Evolutionary conservation across 2,113 vertebrate species (phyloP).

Genomic region (Dunckerocampus dactyliophorus): DNA sequence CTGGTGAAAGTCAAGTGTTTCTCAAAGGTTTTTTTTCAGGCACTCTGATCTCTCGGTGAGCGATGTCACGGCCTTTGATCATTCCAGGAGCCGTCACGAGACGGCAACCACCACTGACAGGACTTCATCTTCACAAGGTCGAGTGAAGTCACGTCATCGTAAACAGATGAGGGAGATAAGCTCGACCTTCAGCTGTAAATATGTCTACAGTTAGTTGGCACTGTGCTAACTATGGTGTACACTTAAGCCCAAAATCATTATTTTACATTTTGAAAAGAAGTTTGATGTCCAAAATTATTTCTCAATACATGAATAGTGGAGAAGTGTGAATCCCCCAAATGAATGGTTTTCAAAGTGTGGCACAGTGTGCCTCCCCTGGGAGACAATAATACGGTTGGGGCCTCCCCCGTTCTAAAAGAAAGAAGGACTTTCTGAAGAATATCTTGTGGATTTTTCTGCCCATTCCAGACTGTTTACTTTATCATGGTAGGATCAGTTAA

Average conservation of each 20-base stretch:
- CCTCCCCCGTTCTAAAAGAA: too few relatives aligned
- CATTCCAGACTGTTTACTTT: too few relatives aligned
- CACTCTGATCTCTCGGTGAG: constrained; percentile 7
- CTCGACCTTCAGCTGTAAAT: not conserved
- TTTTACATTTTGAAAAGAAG: too few relatives aligned
- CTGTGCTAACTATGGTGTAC: not conserved
- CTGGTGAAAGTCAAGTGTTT: constrained; percentile 8
- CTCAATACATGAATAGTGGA: too few relatives aligned
- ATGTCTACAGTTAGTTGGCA: not conserved
- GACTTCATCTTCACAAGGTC: constrained; percentile 9
- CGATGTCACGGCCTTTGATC: constrained; percentile 27
- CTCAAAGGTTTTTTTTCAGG: not conserved
- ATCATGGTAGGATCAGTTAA: too few relatives aligned
- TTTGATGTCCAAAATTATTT: too few relatives aligned
- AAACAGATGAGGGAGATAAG: constrained; percentile 12
- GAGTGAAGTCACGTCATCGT: constrained; percentile 2
- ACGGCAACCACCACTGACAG: constrained; percentile 4
- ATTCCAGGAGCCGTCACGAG: constrained; percentile 2
- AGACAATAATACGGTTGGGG: too few relatives aligned
- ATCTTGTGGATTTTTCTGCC: too few relatives aligned
- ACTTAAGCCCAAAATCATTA: not conserved
- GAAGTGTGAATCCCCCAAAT: too few relatives aligned
- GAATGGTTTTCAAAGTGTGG: too few relatives aligned
- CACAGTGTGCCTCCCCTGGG: too few relatives aligned
- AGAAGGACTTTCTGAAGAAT: too few relatives aligned